Evolutionary conservation across 23 tunicate genomes (phyloP), one percentile per base, ranked within the genome.

Genomic region (Aplidium turbinatum): DNA sequence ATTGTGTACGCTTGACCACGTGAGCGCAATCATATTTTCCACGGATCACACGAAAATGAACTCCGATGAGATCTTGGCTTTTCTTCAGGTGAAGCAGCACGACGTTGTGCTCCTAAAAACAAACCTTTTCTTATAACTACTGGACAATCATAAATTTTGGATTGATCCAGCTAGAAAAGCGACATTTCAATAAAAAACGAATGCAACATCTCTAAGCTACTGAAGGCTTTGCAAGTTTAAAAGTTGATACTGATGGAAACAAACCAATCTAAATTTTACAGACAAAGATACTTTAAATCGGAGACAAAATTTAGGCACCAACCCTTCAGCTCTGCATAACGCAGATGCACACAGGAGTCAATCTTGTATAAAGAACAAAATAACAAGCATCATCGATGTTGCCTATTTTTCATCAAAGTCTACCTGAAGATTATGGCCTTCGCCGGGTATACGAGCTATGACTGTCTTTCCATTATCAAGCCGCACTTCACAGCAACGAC

Each of bases 351-450:
- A n/a, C n/a, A n/a, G n/a, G n/a, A n/a, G n/a, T n/a, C n/a, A n/a
- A n/a, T n/a, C n/a, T n/a, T n/a, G n/a, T n/a, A n/a, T 42, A 11
- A 42, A 42, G 50, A 42, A 9, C 16, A 9, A 16, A 42, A 42
- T 9, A 11, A 42, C 11, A 16, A 11, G 50, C 11, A 42, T 11
- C 50, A 42, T 42, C 50, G 16, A 16, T 42, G 16, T 42, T 42
- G 13, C 11, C 50, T 9, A 42, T 16, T 42, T 42, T 42, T 42
- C 50, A 42, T 16, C 11, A 42, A 42, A 42, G 50, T 42, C 63
- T 48, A 74, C 87, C 80, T 73, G 80, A 38, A 87, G 82, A 55
- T 68, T 73, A 56, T 87, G 95, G 16, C 95, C 95, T 80, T 87
- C 95, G 18, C 95, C 95, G 11, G 95, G 95, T 5, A 87, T 87